These are phyloP conservation scores for Saiga tatarica DNA, from an alignment of 2,113 vertebrate genomes.

Conservation along the genomic window DNA sequence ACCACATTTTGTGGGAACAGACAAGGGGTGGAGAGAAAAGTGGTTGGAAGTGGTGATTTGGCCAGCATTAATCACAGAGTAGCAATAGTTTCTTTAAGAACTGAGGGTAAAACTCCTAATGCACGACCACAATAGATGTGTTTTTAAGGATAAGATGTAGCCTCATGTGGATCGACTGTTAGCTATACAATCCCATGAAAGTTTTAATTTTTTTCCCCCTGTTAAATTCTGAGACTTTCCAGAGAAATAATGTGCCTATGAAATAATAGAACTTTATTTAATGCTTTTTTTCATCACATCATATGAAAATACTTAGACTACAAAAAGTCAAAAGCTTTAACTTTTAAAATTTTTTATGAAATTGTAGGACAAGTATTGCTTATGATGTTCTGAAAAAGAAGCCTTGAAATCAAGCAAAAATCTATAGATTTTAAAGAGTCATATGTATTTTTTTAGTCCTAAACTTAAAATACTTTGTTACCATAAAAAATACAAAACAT, in stretches of 20 bases:
- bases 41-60: not conserved
- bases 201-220: too few relatives aligned
- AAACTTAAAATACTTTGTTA: conserved; percentile 3
- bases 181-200: not conserved
- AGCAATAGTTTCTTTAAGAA: not conserved
- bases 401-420: conserved; percentile 29
- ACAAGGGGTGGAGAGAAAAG: not conserved
- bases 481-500: not conserved
- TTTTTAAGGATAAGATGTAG: not conserved
- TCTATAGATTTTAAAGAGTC: not conserved
- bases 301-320: conserved; percentile 17
- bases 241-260: not conserved
- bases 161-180: not conserved
- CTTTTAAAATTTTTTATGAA: not conserved
- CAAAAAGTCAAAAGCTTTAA: not conserved
- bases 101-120: not conserved
- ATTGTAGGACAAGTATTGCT: conserved; percentile 7
- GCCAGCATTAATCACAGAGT: not conserved
- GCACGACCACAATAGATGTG: not conserved
- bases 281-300: not conserved
- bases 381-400: not conserved
- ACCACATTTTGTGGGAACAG: not conserved
- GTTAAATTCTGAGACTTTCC: not conserved
- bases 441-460: not conserved
- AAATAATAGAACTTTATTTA: not conserved